phyloP scores from a whole-genome alignment of 2,797 vertebrate genomes.

The Lutjanus argentimaculatus region DNA sequence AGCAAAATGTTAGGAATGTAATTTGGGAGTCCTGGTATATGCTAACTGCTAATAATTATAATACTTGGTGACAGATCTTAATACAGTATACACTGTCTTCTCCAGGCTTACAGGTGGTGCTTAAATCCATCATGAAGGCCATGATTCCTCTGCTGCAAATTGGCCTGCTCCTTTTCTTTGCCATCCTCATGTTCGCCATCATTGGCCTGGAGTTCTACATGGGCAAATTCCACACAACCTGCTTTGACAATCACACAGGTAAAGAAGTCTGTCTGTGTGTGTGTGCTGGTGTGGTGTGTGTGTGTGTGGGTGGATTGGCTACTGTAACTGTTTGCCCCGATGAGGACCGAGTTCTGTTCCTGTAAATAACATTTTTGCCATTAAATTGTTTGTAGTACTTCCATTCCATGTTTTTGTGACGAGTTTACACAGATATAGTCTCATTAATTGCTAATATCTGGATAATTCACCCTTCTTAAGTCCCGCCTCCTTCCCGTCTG shows the following conservation, averaged over 20 bases:
- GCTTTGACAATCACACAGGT: constrained; percentile 91
- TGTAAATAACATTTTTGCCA: background rate
- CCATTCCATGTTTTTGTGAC: background rate
- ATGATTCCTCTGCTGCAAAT: constrained; percentile 98
- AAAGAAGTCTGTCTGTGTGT: background rate
- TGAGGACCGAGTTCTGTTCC: background rate
- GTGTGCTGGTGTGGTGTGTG: background rate
- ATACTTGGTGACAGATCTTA: background rate
- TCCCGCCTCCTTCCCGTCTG: no score
- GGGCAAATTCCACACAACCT: constrained; percentile 96
- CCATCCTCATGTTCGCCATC: constrained; percentile 98
- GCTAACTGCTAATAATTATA: background rate
- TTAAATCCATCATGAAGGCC: constrained; percentile 99
- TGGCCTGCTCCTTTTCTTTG: constrained; percentile 95
- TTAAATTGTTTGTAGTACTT: background rate
- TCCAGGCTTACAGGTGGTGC: constrained; percentile 96
- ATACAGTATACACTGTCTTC: constrained; percentile 30
- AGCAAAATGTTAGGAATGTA: background rate
- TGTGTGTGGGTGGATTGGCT: background rate
- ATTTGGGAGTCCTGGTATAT: background rate
- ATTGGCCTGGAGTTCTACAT: constrained; percentile 98
- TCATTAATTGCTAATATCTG: background rate
- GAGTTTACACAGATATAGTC: background rate
- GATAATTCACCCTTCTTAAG: background rate
- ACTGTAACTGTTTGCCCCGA: background rate